Evolutionary conservation across 2,797 vertebrate species (phyloP).

Genomic region (Sarcoramphus papa): DNA sequence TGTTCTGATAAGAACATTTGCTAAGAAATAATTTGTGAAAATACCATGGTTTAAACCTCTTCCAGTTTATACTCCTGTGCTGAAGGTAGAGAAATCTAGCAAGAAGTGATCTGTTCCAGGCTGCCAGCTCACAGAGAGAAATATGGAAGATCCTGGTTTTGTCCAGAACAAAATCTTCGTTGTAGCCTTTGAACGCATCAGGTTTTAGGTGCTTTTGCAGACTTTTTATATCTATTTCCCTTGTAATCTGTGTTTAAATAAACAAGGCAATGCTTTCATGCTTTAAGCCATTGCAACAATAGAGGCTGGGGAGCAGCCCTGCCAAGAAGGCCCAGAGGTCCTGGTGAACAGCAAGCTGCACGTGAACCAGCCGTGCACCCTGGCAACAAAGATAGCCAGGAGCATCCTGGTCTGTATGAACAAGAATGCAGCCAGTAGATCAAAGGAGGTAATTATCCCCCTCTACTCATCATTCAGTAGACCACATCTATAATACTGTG

Average conservation of each 20-base stretch:
- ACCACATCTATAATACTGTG: background rate
- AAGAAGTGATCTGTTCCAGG: background rate
- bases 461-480: background rate
- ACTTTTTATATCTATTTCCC: background rate
- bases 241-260: background rate
- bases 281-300: background rate
- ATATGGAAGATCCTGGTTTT: background rate
- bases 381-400: background rate
- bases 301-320: background rate
- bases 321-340: background rate
- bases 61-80: background rate
- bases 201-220: background rate
- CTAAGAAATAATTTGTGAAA: constrained; percentile 5
- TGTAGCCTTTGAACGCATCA: background rate
- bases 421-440: background rate
- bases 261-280: background rate
- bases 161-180: background rate
- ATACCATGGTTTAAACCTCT: background rate
- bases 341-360: background rate
- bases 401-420: background rate
- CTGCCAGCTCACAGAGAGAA: background rate
- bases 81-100: background rate
- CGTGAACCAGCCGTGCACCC: background rate
- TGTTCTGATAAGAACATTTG: background rate
- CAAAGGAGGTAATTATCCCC: background rate